These are phyloP conservation scores for Pinna nobilis DNA, from an alignment of 1,140 invertebrate genomes.

Conservation along the genomic window DNA sequence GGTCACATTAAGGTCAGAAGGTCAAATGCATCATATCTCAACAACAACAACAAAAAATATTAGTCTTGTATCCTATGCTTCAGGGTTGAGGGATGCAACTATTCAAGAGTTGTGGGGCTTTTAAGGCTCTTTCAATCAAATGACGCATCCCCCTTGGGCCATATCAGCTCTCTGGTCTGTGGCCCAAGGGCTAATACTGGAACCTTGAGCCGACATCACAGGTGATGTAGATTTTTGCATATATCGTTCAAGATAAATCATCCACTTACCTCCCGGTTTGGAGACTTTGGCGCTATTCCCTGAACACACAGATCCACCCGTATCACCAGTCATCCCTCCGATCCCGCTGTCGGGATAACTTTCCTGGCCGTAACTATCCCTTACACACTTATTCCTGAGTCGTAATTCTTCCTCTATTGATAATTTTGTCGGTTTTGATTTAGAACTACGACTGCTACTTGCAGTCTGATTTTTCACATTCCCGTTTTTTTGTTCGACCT, in stretches of 20 bases:
- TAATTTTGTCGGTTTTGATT: conserved; percentile 47
- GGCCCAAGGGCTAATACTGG: not conserved
- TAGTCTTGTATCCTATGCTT: too few species aligned
- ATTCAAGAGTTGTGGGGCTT: too few species aligned
- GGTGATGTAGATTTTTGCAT: too few species aligned
- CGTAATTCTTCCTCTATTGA: conserved; percentile 95
- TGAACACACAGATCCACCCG: conserved; percentile 53
- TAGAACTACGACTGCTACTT: conserved; percentile 16
- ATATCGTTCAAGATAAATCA: too few species aligned
- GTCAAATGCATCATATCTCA: too few species aligned
- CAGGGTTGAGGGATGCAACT: too few species aligned
- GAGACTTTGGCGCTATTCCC: conserved; percentile 47
- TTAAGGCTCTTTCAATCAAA: too few species aligned
- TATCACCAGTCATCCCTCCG: conserved; percentile 59
- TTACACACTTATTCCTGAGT: conserved; percentile 92
- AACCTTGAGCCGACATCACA: too few species aligned
- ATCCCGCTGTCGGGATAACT: conserved; percentile 72
- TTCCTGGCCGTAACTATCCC: conserved; percentile 85
- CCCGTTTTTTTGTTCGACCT: too few species aligned
- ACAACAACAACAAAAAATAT: too few species aligned
- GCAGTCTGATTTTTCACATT: not conserved
- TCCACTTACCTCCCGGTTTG: not conserved
- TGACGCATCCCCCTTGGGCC: too few species aligned
- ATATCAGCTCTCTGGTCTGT: not conserved
- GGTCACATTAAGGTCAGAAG: too few species aligned